Base-by-base conservation (phyloP, 2,113 vertebrate species). In the Baryphthengus martii region DNA sequence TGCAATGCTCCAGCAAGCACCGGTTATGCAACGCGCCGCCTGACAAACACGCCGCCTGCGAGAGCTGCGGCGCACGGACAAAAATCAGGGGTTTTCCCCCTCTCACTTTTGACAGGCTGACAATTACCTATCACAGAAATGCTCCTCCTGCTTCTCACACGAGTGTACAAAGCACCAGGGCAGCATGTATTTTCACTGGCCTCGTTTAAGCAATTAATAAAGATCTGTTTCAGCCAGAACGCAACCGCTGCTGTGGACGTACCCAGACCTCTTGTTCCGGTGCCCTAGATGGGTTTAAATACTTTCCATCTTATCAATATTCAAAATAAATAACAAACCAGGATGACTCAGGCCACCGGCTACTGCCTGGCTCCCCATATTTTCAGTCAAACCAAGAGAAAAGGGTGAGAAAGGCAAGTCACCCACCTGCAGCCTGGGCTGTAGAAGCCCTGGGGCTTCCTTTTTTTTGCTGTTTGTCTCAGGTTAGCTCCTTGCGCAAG, bases 231-330 rank as follows among this genome's bases (percentile, higher is more conserved):
- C 58, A 55, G 59, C 47, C 39, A 10, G 15, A 47, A 20, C 53
- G 28, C 47, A 39, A 21, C 16, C 67, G 4, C 82, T 49, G 55
- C 71, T 45, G 24, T 15, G 37, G 63, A 19, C 14, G 13, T 6
- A 59, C 7, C 71, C 73, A 63, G 20, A 29, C 24, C 68, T 78
- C 63, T 33, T 13, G 16, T 31, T 70, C 61, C 85, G 53, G 42
- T 7, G 40, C 45, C 50, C 45, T 28, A 35, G 29, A 25, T 50
- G 55, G 76, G 53, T 53, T 83, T 9, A 70, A 86, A 35, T 18
- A 40, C 45, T 70, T 73, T 37, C 82, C 50, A 77, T 21, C 59
- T 86, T 92, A 86, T 71, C 92, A 71, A 88, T 89, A 88, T 59
- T 74, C 37, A 55, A 62, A 93, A 80, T 84, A 95, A 87, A 37